phyloP scores from a whole-genome alignment of 2,888 invertebrate genomes.

The Pycnomerus fuliginosus region DNA sequence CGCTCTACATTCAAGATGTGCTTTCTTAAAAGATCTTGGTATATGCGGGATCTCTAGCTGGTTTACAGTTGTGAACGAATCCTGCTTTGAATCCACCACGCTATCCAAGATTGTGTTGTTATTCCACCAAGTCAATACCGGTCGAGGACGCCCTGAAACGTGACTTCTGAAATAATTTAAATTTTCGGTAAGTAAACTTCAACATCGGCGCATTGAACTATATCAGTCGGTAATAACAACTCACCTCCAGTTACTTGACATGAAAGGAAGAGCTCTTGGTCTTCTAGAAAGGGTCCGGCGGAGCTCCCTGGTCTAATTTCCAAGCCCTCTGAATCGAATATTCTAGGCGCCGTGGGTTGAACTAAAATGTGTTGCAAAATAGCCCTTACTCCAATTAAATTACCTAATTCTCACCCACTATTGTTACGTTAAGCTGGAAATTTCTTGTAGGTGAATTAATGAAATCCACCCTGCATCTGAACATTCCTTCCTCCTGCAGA shows the following conservation, averaged over 20 bases:
- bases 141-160: constrained; percentile 72
- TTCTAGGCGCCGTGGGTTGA: constrained; percentile 75
- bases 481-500: constrained; percentile 76
- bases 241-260: constrained; percentile 88
- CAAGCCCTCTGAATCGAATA: constrained; percentile 80
- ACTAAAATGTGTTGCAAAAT: too few species aligned
- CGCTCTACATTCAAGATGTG: constrained; percentile 75
- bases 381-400: background rate
- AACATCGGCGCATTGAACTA: too few species aligned
- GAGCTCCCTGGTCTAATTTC: constrained; percentile 66
- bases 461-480: constrained; percentile 87
- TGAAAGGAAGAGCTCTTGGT: constrained; percentile 77
- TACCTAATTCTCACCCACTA: constrained; percentile 70
- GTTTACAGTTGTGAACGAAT: constrained; percentile 65
- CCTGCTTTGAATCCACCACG: constrained; percentile 68
- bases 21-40: constrained; percentile 70
- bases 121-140: constrained; percentile 82
- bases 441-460: constrained; percentile 86
- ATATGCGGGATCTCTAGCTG: constrained; percentile 73
- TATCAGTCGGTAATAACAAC: too few species aligned
- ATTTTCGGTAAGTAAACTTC: too few species aligned
- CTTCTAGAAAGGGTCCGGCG: constrained; percentile 85
- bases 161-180: too few species aligned
- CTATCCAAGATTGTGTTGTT: constrained; percentile 73
- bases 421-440: constrained; percentile 80